Conservation (phyloP, 2,113 vertebrate species). For the Albula goreensis region DNA sequence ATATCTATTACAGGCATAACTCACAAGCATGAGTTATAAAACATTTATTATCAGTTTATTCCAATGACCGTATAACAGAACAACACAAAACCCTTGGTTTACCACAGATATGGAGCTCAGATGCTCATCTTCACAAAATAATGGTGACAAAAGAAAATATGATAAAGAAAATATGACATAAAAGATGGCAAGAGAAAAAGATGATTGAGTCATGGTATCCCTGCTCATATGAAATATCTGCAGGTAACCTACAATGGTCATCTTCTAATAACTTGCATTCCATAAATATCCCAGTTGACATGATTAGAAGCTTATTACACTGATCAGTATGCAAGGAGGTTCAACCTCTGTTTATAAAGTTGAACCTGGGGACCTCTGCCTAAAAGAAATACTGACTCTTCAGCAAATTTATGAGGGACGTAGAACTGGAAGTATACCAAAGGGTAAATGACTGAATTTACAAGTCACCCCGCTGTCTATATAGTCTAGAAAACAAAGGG, state of each 20-base stretch:
- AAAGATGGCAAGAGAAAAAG: too few species aligned
- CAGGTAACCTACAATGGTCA: not conserved
- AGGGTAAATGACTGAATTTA: not conserved
- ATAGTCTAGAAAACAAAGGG: not conserved
- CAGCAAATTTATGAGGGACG: not conserved
- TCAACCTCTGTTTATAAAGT: not conserved
- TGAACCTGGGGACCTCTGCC: not conserved
- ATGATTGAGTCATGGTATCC: too few species aligned
- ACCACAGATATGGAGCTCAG: not conserved
- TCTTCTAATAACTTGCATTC: not conserved
- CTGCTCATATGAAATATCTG: not conserved
- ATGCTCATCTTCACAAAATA: not conserved
- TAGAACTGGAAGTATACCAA: not conserved
- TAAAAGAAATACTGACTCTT: not conserved
- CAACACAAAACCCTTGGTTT: not conserved
- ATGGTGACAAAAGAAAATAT: too few species aligned
- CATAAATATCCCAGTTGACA: not conserved
- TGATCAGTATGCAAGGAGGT: not conserved
- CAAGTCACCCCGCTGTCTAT: not conserved
- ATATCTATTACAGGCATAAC: not conserved
- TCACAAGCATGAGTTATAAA: not conserved
- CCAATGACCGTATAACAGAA: not conserved
- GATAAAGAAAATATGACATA: too few species aligned
- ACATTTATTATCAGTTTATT: not conserved
- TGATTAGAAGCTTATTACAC: not conserved